Percentiles rank a stretch among this genome's conserved stretches.
Conservation (phyloP, 2,113 vertebrate genomes). For the Psittacula cyanocephala region DNA sequence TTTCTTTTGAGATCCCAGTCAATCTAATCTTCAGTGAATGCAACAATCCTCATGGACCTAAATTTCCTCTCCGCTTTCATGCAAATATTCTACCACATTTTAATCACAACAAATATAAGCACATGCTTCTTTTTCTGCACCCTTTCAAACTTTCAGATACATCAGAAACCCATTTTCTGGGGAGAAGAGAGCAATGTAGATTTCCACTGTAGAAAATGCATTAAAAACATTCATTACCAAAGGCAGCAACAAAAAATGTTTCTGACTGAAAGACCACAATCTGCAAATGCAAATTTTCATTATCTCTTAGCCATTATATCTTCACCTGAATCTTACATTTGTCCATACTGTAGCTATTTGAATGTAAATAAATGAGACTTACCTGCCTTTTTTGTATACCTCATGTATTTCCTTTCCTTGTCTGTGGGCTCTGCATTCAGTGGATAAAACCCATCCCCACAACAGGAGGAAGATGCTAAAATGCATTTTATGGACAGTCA, state of each 20-base stretch:
- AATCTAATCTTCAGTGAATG: neutral
- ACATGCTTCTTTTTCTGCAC: neutral
- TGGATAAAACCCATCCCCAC: conserved; percentile 77
- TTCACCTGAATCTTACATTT: neutral
- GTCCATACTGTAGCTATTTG: neutral
- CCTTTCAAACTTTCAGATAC: neutral
- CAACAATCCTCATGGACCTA: neutral
- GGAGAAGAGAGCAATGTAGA: neutral
- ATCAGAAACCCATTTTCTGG: neutral
- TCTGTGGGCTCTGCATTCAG: conserved; percentile 71
- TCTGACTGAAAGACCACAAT: neutral
- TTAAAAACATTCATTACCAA: neutral
- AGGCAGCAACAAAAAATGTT: neutral
- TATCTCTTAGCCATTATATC: neutral
- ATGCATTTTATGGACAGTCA: conserved; percentile 78
- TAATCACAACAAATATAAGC: neutral
- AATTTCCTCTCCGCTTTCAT: neutral
- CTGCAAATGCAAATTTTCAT: conserved; percentile 7
- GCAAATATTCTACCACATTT: neutral
- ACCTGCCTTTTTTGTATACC: conserved; percentile 83
- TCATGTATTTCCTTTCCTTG: conserved; percentile 73
- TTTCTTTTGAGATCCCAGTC: neutral
- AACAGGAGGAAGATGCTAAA: conserved; percentile 80
- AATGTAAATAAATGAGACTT: conserved; percentile 45
- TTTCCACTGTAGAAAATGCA: conserved; percentile 10